phyloP scores from a whole-genome alignment of 2,888 invertebrate genomes.

The Osedax frankpressi region DNA sequence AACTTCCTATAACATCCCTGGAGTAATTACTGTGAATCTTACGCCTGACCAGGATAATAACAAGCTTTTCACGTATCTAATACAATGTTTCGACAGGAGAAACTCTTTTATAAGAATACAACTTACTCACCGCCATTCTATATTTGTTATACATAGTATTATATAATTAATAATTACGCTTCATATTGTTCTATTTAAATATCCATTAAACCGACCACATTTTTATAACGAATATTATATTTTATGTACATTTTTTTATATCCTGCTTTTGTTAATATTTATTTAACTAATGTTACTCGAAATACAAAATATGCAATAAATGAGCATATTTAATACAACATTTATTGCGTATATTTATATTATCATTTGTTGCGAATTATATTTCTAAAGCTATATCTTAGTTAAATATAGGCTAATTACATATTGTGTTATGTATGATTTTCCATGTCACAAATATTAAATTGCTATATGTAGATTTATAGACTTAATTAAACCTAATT shows the following conservation, averaged over 20 bases:
- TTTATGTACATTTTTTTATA: not conserved
- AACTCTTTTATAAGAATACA: not conserved
- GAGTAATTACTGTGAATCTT: not conserved
- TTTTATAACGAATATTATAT: not conserved
- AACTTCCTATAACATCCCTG: constrained; percentile 25
- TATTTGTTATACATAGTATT: not conserved
- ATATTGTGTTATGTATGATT: too few relatives aligned
- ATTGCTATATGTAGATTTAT: too few relatives aligned
- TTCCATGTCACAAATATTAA: too few relatives aligned
- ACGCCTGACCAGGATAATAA: not conserved
- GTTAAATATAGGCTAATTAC: too few relatives aligned
- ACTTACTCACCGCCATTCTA: too few relatives aligned
- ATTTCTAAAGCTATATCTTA: too few relatives aligned
- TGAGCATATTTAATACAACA: too few relatives aligned
- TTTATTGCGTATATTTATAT: too few relatives aligned
- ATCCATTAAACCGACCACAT: not conserved
- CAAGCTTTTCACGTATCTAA: not conserved
- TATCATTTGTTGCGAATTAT: too few relatives aligned
- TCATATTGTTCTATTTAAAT: not conserved
- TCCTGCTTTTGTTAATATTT: not conserved
- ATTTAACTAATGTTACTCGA: not conserved
- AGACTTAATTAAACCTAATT: too few relatives aligned
- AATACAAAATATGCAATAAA: not conserved
- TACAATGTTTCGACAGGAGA: not conserved
- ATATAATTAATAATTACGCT: not conserved